These are phyloP conservation scores for Chrysomela aeneicollis DNA, from an alignment of 2,888 invertebrate genomes.

Conservation along the genomic window DNA sequence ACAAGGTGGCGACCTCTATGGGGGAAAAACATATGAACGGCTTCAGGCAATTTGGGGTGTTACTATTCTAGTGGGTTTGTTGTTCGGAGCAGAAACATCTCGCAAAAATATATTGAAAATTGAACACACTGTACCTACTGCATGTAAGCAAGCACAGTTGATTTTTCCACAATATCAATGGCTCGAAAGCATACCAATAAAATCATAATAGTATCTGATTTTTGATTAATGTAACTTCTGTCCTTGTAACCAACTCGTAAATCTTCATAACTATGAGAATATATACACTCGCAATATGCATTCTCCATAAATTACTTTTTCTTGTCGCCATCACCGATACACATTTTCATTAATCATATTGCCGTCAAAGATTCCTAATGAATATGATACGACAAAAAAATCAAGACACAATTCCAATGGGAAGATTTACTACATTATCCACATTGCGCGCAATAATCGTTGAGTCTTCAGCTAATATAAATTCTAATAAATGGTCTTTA, in stretches of 20 bases:
- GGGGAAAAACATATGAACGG: too few relatives aligned
- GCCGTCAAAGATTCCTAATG: background rate
- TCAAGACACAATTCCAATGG: slow-evolving; percentile 1
- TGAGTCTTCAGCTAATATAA: slow-evolving; percentile 9
- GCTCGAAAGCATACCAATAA: background rate
- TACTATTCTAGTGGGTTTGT: too few relatives aligned
- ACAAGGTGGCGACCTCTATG: too few relatives aligned
- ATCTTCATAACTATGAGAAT: background rate
- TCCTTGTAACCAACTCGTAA: background rate
- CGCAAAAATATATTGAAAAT: too few relatives aligned
- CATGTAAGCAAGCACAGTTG: too few relatives aligned
- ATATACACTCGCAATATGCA: background rate
- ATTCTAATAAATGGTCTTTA: slow-evolving; percentile 22
- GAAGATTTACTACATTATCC: background rate
- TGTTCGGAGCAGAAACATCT: too few relatives aligned
- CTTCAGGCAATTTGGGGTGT: too few relatives aligned
- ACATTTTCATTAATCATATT: background rate
- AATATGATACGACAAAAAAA: background rate
- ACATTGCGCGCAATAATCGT: slow-evolving; percentile 3
- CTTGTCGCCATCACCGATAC: background rate
- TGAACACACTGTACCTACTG: too few relatives aligned
- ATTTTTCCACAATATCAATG: too few relatives aligned
- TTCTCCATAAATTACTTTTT: slow-evolving; percentile 3
- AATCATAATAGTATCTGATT: background rate
- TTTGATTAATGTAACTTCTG: background rate